Evolutionary conservation across 2,888 invertebrate species (phyloP).

Genomic region (Meta bourneti): DNA sequence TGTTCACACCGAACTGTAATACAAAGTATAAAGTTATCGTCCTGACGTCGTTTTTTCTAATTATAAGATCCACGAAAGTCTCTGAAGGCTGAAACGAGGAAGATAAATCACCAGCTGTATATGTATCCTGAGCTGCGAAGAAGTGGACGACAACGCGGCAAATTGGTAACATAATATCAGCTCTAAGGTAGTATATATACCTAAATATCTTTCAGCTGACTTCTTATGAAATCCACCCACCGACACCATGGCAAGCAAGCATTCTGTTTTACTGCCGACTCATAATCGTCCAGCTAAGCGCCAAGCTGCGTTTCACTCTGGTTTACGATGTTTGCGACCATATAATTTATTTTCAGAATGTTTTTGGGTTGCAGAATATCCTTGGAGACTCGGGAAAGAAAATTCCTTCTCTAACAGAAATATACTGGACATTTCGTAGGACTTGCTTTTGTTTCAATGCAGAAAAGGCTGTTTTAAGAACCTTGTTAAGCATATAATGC

Average conservation of each 20-base stretch:
- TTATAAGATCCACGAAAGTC: neutral
- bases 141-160: neutral
- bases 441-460: too few species aligned
- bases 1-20: too few species aligned
- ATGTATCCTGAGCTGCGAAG: neutral
- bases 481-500: too few species aligned
- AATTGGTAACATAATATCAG: slow-evolving; percentile 24
- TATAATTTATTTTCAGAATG: neutral
- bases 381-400: too few species aligned
- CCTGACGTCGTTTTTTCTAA: neutral
- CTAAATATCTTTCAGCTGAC: neutral
- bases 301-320: neutral
- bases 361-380: too few species aligned
- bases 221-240: neutral
- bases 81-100: neutral
- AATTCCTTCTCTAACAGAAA: too few species aligned
- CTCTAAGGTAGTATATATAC: neutral
- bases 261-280: slow-evolving; percentile 19
- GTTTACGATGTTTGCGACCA: slow-evolving; percentile 7
- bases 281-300: slow-evolving; percentile 14
- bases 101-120: slow-evolving; percentile 15
- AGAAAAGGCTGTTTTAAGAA: too few species aligned
- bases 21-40: neutral
- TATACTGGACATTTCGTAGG: too few species aligned
- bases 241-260: neutral